Conservation (phyloP, 1,140 invertebrate genomes). For the Hyles vespertilio region DNA sequence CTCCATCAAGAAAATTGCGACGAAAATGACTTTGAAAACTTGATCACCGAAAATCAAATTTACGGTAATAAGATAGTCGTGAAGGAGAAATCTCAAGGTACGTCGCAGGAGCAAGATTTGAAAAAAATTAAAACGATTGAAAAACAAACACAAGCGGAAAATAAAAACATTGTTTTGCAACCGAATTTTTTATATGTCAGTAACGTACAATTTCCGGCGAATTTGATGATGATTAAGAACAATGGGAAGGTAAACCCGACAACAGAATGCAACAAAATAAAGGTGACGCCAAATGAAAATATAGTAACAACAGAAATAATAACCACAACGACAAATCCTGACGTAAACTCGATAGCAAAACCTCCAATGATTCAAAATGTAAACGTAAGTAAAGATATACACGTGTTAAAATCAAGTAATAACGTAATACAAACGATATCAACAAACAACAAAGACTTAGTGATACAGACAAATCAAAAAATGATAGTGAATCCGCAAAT, state of each 20-base stretch:
- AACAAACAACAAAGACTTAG: constrained; percentile 37
- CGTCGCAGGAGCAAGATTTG: constrained; percentile 59
- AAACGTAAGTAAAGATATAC: constrained; percentile 40
- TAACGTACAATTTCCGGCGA: constrained; percentile 65
- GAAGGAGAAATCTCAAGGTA: constrained; percentile 71
- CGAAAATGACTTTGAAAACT: constrained; percentile 73
- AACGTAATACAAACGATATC: constrained; percentile 47
- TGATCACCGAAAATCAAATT: constrained; percentile 75
- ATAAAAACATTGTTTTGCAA: constrained; percentile 54
- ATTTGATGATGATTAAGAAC: constrained; percentile 66
- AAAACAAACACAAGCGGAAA: constrained; percentile 18
- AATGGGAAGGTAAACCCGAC: constrained; percentile 35
- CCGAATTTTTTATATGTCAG: constrained; percentile 68
- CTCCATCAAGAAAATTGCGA: constrained; percentile 68
- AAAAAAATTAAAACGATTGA: constrained; percentile 19
- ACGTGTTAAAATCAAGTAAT: constrained; percentile 48
- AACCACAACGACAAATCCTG: constrained; percentile 9
- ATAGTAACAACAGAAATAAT: constrained; percentile 30
- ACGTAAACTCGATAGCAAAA: not conserved
- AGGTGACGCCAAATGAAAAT: constrained; percentile 36
- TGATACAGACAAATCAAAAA: constrained; percentile 49
- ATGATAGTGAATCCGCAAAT: constrained; percentile 61
- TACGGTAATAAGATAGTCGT: constrained; percentile 75
- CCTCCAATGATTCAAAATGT: not conserved
- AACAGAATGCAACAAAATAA: constrained; percentile 31